Percentiles rank a stretch among this genome's conserved stretches.
These are phyloP conservation scores for Ptyas mucosa DNA, from an alignment of 2,113 vertebrate species.

Conservation along the genomic window DNA sequence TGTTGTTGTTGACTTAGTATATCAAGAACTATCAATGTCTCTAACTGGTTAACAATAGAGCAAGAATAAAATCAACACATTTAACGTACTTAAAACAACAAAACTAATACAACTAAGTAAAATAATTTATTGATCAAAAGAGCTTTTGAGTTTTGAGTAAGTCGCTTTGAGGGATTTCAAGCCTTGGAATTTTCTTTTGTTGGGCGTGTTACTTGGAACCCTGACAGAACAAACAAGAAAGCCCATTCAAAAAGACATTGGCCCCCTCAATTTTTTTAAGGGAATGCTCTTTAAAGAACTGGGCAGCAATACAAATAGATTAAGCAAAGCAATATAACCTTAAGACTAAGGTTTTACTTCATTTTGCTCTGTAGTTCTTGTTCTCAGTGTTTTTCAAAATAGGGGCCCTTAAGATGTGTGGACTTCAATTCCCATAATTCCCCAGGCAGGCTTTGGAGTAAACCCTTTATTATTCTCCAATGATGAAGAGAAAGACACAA, in stretches of 20 bases:
- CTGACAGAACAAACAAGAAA: background rate
- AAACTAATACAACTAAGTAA: background rate
- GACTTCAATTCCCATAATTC: background rate
- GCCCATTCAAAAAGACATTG: background rate
- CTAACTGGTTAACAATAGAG: background rate
- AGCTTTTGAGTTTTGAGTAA: too few species aligned
- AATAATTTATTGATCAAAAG: background rate
- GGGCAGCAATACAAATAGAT: background rate
- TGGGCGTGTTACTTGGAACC: too few species aligned
- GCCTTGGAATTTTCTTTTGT: too few species aligned
- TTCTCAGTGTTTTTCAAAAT: background rate
- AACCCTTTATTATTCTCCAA: conserved; percentile 9
- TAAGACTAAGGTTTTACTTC: background rate
- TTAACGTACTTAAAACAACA: background rate
- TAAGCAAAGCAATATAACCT: background rate
- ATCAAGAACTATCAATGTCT: background rate
- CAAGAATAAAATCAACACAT: background rate
- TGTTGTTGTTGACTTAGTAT: background rate
- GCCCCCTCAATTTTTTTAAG: background rate
- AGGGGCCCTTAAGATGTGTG: background rate
- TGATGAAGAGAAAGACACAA: conserved; percentile 11
- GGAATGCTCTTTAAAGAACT: background rate
- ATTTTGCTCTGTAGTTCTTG: background rate
- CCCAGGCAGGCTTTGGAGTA: conserved; percentile 7
- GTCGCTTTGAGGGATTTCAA: too few species aligned